A percentile compares a stretch with the other conserved stretches of the same genome.
Conservation (phyloP, 2,797 vertebrate genomes). For the Picus viridis region DNA sequence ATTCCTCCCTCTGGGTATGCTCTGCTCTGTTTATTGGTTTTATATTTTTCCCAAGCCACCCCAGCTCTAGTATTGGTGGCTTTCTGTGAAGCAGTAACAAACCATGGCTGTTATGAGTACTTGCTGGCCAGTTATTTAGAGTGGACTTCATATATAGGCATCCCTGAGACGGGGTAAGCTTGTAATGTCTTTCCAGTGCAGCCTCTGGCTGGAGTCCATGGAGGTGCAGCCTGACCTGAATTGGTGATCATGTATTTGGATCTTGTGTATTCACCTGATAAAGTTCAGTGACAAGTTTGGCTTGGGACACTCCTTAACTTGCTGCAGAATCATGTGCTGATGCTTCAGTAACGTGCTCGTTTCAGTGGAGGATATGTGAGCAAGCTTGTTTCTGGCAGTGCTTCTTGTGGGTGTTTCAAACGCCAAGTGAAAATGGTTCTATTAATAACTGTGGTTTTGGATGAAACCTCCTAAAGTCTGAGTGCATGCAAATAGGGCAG, state of each 20-base stretch:
- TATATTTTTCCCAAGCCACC: neutral
- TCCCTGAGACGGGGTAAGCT: neutral
- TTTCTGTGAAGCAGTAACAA: neutral
- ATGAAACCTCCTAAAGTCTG: neutral
- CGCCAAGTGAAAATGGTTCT: constrained; percentile 12
- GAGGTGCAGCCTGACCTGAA: neutral
- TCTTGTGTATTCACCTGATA: neutral
- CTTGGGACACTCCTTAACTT: neutral
- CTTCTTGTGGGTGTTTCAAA: neutral
- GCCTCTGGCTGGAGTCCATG: neutral
- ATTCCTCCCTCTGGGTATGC: neutral
- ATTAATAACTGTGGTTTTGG: neutral
- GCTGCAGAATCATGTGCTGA: neutral
- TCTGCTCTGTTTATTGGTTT: neutral
- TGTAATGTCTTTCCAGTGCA: neutral
- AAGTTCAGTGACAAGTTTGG: neutral
- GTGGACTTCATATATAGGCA: rapidly evolving
- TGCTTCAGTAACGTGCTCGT: neutral
- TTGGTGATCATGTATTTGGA: neutral
- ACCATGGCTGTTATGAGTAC: rapidly evolving
- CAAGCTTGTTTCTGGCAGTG: neutral
- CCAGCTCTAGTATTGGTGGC: rapidly evolving
- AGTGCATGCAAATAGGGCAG: neutral
- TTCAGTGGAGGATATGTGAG: neutral
- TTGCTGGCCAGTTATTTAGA: neutral